Conservation (phyloP, 2,888 invertebrate species). For the Punctoribates punctum region DNA sequence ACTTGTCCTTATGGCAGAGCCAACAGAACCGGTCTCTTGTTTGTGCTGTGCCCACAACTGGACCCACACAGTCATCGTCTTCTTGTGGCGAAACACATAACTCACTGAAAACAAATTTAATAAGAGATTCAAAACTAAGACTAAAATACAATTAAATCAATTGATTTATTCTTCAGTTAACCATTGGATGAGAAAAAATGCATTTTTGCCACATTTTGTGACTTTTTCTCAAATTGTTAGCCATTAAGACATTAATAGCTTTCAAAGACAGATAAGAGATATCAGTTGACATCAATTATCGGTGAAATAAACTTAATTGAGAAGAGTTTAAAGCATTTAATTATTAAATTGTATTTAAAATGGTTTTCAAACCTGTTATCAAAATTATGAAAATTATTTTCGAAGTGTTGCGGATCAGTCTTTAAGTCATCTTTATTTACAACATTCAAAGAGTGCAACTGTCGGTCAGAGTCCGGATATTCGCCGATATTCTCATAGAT, state of each 20-base stretch:
- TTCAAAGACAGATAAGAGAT: too few relatives aligned
- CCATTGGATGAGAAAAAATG: too few relatives aligned
- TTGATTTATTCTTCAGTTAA: too few relatives aligned
- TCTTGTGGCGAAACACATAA: constrained; percentile 8
- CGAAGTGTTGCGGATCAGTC: not conserved
- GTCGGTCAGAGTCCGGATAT: not conserved
- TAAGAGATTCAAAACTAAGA: not conserved
- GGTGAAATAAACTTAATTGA: too few relatives aligned
- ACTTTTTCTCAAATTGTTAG: too few relatives aligned
- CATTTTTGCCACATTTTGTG: too few relatives aligned
- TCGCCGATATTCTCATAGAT: constrained; percentile 25
- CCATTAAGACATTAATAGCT: too few relatives aligned
- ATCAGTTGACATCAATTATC: too few relatives aligned
- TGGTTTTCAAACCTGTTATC: not conserved
- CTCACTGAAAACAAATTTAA: not conserved
- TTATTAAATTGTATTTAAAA: too few relatives aligned
- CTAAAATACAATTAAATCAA: not conserved
- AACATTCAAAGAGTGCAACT: not conserved
- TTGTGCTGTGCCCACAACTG: not conserved
- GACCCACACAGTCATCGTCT: not conserved
- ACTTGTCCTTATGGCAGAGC: constrained; percentile 67
- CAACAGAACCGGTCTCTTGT: constrained; percentile 59
- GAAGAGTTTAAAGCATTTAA: too few relatives aligned
- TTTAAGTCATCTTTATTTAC: not conserved
- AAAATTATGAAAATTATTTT: not conserved